These are phyloP conservation scores for Pangasianodon hypophthalmus DNA, from an alignment of 2,113 vertebrate species.

Conservation along the genomic window DNA sequence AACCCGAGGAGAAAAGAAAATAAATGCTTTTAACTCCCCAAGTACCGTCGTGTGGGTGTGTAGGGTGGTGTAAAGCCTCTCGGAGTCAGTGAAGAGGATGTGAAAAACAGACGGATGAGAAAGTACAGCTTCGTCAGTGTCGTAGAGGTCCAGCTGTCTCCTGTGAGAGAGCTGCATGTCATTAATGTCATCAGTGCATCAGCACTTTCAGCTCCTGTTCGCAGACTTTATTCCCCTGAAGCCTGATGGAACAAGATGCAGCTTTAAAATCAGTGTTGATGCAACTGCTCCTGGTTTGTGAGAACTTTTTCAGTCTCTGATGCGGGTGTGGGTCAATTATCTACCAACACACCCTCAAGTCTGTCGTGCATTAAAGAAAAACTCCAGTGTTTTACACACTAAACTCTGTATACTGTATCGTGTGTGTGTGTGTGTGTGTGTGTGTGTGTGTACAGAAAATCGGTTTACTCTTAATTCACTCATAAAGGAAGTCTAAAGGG, in stretches of 20 bases:
- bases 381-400: no score
- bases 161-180: background rate
- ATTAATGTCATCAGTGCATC: background rate
- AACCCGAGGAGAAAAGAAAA: background rate
- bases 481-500: no score
- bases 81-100: slow-evolving; percentile 17
- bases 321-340: no score
- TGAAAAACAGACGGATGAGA: background rate
- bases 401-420: no score
- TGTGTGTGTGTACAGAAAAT: no score
- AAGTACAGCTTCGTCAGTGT: background rate
- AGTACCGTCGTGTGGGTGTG: background rate
- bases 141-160: slow-evolving; percentile 5
- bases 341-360: no score
- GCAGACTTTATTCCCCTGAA: background rate
- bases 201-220: background rate
- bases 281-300: background rate
- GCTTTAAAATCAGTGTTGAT: background rate
- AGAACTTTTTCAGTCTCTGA: background rate
- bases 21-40: background rate
- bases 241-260: background rate
- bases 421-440: no score
- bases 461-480: no score
- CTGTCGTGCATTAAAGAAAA: no score
- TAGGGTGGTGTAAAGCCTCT: slow-evolving; percentile 9